These are phyloP conservation scores for Pteronura brasiliensis DNA, from an alignment of 2,113 vertebrate species.

Conservation along the genomic window DNA sequence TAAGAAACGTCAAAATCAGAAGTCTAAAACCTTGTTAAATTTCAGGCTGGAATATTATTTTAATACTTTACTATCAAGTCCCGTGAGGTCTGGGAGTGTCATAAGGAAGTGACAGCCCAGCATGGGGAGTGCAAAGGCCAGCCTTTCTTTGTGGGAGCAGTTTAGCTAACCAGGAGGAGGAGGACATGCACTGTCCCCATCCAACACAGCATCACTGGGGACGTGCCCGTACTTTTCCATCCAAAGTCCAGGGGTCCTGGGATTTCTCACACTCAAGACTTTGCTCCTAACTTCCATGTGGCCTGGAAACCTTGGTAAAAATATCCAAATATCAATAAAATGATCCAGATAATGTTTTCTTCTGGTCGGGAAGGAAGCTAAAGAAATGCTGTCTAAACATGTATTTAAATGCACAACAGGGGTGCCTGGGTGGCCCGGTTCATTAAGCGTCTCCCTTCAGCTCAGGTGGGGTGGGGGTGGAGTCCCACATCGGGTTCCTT, in stretches of 20 bases:
- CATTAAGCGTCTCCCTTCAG: not conserved
- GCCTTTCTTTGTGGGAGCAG: fast-evolving
- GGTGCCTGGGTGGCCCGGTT: not conserved
- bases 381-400: not conserved
- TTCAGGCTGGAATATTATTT: not conserved
- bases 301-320: not conserved
- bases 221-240: not conserved
- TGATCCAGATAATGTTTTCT: not conserved
- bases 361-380: not conserved
- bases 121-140: fast-evolving
- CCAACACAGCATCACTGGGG: not conserved
- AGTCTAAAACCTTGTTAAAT: not conserved
- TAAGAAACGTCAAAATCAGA: not conserved
- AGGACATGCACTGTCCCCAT: not conserved
- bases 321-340: not conserved
- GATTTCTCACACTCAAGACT: not conserved
- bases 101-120: not conserved
- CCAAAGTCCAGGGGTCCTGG: not conserved
- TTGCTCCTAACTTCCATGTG: not conserved
- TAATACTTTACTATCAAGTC: not conserved
- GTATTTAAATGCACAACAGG: not conserved
- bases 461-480: not conserved
- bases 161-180: not conserved
- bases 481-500: not conserved
- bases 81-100: not conserved